These are phyloP conservation scores for Clangula hyemalis DNA, from an alignment of 2,797 vertebrate species.

Conservation along the genomic window DNA sequence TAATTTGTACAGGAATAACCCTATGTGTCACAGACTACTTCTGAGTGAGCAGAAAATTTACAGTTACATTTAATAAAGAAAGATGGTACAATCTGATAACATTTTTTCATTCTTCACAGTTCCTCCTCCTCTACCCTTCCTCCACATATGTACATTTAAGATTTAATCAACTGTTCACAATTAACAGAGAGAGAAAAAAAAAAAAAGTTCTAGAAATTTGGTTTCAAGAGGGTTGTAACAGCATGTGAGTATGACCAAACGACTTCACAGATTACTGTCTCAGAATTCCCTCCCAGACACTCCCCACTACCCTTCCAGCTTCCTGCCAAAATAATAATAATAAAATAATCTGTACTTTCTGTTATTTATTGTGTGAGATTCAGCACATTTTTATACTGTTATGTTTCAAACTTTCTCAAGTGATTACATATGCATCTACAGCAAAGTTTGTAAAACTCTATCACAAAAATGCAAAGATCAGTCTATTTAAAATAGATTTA, in stretches of 20 bases:
- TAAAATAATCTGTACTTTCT: not conserved
- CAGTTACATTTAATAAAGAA: not conserved
- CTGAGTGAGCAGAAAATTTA: not conserved
- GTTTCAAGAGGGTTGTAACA: not conserved
- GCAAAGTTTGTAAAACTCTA: not conserved
- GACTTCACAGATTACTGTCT: not conserved
- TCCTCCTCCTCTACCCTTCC: not conserved
- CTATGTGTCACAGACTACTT: not conserved
- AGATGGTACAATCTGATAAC: not conserved
- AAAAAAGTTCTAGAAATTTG: not conserved
- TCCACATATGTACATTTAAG: not conserved
- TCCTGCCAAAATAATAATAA: no score
- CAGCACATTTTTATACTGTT: not conserved
- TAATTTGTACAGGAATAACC: conserved; percentile 16
- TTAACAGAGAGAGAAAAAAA: not conserved
- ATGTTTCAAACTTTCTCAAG: not conserved
- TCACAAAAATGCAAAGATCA: not conserved
- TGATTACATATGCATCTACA: not conserved
- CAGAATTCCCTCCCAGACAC: no score
- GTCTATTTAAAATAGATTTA: not conserved
- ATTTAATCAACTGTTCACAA: not conserved
- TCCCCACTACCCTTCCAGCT: no score
- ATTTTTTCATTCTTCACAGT: not conserved
- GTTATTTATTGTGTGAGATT: not conserved
- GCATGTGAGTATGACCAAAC: not conserved